Percentiles rank a stretch among this genome's conserved stretches.
phyloP scores from a whole-genome alignment of 2,797 vertebrate genomes.

The Notolabrus celidotus region DNA sequence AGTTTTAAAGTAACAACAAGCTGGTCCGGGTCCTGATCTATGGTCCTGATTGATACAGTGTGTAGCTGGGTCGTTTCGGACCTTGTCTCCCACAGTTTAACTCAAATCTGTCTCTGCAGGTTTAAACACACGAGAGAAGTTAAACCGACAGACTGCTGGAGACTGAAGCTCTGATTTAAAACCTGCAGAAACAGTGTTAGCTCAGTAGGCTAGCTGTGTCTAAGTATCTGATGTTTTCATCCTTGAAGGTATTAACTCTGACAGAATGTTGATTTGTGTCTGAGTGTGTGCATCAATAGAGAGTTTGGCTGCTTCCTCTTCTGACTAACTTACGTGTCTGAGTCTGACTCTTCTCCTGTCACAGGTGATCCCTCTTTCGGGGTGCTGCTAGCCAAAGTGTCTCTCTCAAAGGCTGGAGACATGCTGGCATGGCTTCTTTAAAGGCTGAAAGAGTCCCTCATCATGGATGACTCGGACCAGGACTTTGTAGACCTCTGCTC shows the following conservation, averaged over 20 bases:
- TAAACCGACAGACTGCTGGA: rapidly evolving
- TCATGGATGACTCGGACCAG: slow-evolving; percentile 94
- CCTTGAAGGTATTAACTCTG: too few relatives aligned
- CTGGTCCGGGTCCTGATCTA: rapidly evolving
- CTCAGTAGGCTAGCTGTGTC: slow-evolving; percentile 32
- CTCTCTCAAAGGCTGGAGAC: not conserved
- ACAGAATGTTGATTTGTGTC: too few relatives aligned
- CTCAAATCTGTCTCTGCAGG: too few relatives aligned
- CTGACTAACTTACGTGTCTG: too few relatives aligned
- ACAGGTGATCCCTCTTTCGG: not conserved
- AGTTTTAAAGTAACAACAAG: slow-evolving; percentile 63
- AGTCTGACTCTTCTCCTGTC: too few relatives aligned
- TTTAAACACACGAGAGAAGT: rapidly evolving
- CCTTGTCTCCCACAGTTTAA: too few relatives aligned
- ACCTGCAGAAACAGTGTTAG: slow-evolving; percentile 27
- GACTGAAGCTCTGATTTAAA: not conserved
- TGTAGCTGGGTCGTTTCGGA: too few relatives aligned
- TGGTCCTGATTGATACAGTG: too few relatives aligned
- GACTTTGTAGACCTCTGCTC: slow-evolving; percentile 92
- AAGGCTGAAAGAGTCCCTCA: not conserved
- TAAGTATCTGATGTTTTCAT: too few relatives aligned
- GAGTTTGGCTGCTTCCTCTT: too few relatives aligned
- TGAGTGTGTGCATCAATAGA: too few relatives aligned
- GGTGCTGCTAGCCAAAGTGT: too few relatives aligned
- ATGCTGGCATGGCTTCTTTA: not conserved